Evolutionary conservation across 1,140 invertebrate genomes (phyloP).

Genomic region (Cherax quadricarinatus): DNA sequence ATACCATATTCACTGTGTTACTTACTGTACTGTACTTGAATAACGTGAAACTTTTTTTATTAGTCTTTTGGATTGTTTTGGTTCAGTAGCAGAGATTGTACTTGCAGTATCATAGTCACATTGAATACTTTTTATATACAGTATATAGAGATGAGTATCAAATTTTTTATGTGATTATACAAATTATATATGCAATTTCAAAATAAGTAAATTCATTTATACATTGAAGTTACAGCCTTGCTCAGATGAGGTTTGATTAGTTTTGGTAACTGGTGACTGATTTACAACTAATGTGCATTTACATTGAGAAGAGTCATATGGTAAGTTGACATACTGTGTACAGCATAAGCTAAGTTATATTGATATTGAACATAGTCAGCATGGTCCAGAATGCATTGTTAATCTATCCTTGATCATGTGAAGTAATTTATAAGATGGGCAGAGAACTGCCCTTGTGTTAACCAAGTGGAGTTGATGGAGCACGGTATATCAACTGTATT

Average conservation of each 20-base stretch:
- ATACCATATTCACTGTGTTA: not conserved
- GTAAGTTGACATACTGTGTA: not conserved
- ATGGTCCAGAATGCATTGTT: constrained; percentile 13
- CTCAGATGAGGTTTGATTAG: constrained; percentile 9
- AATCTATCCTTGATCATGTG: not conserved
- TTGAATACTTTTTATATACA: not conserved
- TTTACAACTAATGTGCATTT: not conserved
- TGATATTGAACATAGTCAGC: constrained; percentile 9
- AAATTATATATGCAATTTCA: not conserved
- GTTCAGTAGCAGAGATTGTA: not conserved
- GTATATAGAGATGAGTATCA: not conserved
- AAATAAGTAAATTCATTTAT: not conserved
- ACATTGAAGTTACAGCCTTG: not conserved
- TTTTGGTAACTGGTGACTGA: not conserved
- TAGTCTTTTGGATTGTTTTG: constrained; percentile 14
- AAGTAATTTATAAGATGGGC: not conserved
- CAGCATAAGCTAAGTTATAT: not conserved
- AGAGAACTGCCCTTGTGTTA: not conserved
- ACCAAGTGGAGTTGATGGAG: constrained; percentile 8
- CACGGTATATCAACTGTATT: not conserved
- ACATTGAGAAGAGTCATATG: not conserved
- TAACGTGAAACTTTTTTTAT: not conserved
- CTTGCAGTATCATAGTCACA: not conserved
- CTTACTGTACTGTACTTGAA: not conserved
- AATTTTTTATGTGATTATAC: too few relatives aligned